These are phyloP conservation scores for Antechinus flavipes DNA, from an alignment of 2,113 vertebrate species.

Conservation along the genomic window DNA sequence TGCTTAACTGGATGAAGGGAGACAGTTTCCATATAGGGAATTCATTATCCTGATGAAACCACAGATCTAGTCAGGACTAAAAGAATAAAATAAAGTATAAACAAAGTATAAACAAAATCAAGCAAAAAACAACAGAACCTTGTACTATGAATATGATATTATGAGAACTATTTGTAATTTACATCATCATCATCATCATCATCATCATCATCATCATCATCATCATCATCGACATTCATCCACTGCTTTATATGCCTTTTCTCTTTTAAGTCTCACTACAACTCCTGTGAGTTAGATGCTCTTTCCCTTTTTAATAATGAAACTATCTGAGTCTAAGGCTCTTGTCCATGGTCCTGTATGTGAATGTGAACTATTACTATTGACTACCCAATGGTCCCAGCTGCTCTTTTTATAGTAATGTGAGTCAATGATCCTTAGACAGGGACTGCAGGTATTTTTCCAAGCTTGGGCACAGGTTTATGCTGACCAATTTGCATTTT, in stretches of 20 bases:
- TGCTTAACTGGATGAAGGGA: neutral
- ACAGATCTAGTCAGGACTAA: neutral
- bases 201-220: neutral
- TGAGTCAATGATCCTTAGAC: neutral
- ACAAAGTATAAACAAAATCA: neutral
- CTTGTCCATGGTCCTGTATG: neutral
- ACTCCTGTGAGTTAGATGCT: neutral
- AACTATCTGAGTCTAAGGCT: neutral
- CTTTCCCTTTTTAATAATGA: neutral
- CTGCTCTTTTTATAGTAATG: neutral
- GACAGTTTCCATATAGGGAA: neutral
- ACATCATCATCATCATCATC: neutral
- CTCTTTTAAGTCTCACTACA: neutral
- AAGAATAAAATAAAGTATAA: neutral
- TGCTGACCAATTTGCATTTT: neutral
- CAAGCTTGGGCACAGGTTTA: neutral
- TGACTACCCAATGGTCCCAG: neutral
- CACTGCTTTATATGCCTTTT: neutral
- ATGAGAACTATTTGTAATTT: neutral
- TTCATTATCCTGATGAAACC: neutral
- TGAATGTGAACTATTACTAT: neutral
- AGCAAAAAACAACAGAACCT: neutral
- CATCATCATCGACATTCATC: neutral
- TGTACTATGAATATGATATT: neutral
- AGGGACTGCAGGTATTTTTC: neutral